Conservation (phyloP, 2,888 invertebrate genomes). For the Peribatodes rhomboidaria region DNA sequence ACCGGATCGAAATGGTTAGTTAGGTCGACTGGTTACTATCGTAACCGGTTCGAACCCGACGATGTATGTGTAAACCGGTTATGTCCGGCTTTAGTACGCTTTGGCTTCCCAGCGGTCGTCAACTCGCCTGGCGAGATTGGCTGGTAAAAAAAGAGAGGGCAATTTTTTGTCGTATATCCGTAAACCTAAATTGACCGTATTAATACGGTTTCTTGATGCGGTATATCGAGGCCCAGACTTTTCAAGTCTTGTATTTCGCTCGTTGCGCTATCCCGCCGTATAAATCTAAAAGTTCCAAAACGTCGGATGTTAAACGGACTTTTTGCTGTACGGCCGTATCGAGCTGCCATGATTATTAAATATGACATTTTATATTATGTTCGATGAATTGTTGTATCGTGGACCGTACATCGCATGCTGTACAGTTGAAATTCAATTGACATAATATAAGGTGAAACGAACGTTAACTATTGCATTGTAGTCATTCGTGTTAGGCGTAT, state of each 20-base stretch:
- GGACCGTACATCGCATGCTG: conserved; percentile 29
- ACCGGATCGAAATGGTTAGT: neutral
- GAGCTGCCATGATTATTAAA: conserved; percentile 70
- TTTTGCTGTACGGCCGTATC: conserved; percentile 61
- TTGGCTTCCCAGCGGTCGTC: conserved; percentile 36
- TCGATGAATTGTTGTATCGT: conserved; percentile 14
- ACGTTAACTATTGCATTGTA: conserved; percentile 62
- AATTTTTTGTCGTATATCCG: neutral
- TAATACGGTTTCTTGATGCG: conserved; percentile 1
- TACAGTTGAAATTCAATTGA: conserved; percentile 60
- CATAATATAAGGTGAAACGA: conserved; percentile 37
- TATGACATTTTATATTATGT: conserved; percentile 28
- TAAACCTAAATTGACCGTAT: neutral
- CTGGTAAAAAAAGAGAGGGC: neutral
- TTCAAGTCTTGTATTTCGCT: conserved; percentile 30
- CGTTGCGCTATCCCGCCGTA: conserved; percentile 32
- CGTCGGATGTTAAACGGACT: conserved; percentile 5
- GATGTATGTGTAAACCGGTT: conserved; percentile 4
- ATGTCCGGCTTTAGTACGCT: conserved; percentile 29
- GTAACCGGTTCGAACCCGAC: conserved; percentile 2
- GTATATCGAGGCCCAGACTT: conserved; percentile 9
- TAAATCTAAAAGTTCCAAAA: conserved; percentile 14
- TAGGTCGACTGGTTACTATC: conserved; percentile 1
- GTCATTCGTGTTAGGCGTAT: conserved; percentile 72
- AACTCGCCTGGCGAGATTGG: conserved; percentile 24